Percentiles rank a stretch among this genome's conserved stretches.
Evolutionary conservation across 2,888 invertebrate genomes (phyloP).

Genomic region (Hypercompe scribonia): DNA sequence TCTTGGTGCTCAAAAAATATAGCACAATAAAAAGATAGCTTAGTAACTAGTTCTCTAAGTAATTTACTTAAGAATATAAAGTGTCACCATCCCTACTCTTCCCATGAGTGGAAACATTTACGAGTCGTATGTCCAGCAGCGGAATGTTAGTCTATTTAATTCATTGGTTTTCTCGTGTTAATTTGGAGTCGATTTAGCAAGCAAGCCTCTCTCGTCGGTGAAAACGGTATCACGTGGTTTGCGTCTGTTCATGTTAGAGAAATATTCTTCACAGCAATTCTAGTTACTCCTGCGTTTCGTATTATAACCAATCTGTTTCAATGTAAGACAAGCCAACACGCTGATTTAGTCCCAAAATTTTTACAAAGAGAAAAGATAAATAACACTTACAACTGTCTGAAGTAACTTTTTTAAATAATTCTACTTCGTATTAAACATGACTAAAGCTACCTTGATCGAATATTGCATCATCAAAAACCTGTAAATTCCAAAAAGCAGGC

Average conservation of each 20-base stretch:
- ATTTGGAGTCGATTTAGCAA: background rate
- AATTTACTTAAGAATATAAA: too few species aligned
- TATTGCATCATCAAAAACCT: slow-evolving; percentile 49
- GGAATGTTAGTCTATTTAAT: too few species aligned
- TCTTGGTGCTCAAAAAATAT: slow-evolving; percentile 1
- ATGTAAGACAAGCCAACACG: background rate
- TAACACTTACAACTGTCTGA: background rate
- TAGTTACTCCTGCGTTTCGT: background rate
- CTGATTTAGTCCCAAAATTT: background rate
- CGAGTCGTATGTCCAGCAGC: too few species aligned
- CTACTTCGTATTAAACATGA: slow-evolving; percentile 38
- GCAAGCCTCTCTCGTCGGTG: background rate
- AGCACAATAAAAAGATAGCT: background rate
- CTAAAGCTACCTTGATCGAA: slow-evolving; percentile 40
- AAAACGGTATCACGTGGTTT: background rate
- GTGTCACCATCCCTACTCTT: too few species aligned
- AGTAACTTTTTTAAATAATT: slow-evolving; percentile 14
- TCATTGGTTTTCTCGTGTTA: background rate
- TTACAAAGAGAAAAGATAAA: background rate
- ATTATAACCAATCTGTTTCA: background rate
- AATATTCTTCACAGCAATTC: background rate
- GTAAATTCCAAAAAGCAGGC: slow-evolving; percentile 54
- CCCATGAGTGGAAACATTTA: too few species aligned
- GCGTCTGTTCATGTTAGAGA: background rate
- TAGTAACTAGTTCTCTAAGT: background rate